Evolutionary conservation across 1,140 invertebrate species (phyloP), one percentile per base, ranked within the genome.

Genomic region (Linepithema humile): DNA sequence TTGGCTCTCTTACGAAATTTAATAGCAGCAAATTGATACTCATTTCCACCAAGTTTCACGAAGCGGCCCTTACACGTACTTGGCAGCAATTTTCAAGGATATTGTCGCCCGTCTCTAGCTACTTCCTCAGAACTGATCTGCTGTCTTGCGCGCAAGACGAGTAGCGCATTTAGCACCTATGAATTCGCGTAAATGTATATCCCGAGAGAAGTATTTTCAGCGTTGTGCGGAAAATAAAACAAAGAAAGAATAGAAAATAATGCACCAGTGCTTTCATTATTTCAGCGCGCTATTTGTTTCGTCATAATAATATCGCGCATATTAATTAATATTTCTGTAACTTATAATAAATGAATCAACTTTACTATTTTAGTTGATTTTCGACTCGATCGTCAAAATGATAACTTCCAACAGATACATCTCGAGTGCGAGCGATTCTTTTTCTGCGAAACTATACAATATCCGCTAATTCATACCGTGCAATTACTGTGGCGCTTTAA

Each of bases 11-110:
- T 80, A 43, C 48, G 48, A 55, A 80, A 80, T 80, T 69, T 80
- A 80, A 80, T 80, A 70, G 65, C 64, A 69, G 75, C 64, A 80
- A 80, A 80, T 80, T 80, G 75, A 80, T 70, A 67, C 64, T 69
- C 64, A 70, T 80, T 69, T 78, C 62, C 35, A n/a, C 23, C 26
- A 75, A 75, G 73, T 75, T 75, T 75, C 48, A 55, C 48, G 48
- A 69, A 55, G 64, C 75, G 12, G 64, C 48, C 48, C 10, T 70
- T 80, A 78, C 75, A 80, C 64, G 50, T 80, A 40, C 23, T 43
- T 48, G n/a, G 64, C 64, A 57, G 64, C 75, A 69, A 80, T 69
- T 70, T 80, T 80, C 75, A 80, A 40, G 75, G 64, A 80, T 80
- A 80, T 70, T 70, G 75, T 80, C 75, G 75, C 48, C 26, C 64